These are phyloP conservation scores for Drosophila obscura DNA, from an alignment of 1,140 invertebrate species.

Conservation along the genomic window DNA sequence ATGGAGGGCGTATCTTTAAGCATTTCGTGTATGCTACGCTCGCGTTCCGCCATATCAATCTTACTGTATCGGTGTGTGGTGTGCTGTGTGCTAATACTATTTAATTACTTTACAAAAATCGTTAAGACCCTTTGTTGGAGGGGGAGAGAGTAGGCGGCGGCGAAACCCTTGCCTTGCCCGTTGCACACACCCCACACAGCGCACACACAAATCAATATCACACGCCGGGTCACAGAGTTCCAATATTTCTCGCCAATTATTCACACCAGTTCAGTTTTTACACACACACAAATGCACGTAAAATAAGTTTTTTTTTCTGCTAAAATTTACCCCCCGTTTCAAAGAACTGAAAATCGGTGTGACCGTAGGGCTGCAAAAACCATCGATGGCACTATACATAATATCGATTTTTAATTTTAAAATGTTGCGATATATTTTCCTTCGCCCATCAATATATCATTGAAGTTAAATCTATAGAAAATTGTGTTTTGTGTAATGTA, in stretches of 20 bases:
- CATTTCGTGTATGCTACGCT: constrained; percentile 94
- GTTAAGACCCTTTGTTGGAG: constrained; percentile 6
- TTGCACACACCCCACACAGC: neutral
- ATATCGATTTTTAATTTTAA: too few species aligned
- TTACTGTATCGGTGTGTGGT: neutral
- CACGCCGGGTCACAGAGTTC: constrained; percentile 8
- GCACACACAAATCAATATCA: constrained; percentile 23
- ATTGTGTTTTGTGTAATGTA: too few species aligned
- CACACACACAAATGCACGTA: neutral
- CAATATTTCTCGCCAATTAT: neutral
- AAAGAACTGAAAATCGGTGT: constrained; percentile 37
- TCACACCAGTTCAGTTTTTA: neutral
- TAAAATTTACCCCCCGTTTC: constrained; percentile 18
- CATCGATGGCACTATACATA: too few species aligned
- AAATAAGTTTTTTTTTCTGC: neutral
- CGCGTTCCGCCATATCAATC: constrained; percentile 79
- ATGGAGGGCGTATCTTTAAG: constrained; percentile 92
- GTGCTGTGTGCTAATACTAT: neutral
- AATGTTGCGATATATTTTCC: too few species aligned
- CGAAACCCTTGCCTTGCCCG: neutral
- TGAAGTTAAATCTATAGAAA: too few species aligned
- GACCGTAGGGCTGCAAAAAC: neutral
- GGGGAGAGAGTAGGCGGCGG: neutral
- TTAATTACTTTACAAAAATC: constrained; percentile 36
- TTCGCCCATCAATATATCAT: too few species aligned